Evolutionary conservation across 2,888 invertebrate species (phyloP).

Genomic region (Aricia artaxerxes): DNA sequence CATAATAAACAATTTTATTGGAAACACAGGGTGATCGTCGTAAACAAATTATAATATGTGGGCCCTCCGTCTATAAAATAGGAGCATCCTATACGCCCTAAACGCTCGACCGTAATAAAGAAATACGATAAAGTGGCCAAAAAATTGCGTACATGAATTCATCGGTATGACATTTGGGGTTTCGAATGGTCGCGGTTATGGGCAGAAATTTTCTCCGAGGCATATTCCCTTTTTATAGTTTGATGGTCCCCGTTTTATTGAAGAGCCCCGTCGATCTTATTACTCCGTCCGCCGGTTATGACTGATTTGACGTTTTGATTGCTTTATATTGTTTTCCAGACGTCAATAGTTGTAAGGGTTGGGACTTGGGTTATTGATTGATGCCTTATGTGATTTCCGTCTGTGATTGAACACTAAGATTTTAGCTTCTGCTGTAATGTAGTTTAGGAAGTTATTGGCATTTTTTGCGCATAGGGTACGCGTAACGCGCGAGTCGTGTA

Average conservation of each 20-base stretch:
- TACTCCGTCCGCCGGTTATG: slow-evolving; percentile 53
- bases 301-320: slow-evolving; percentile 31
- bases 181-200: slow-evolving; percentile 71
- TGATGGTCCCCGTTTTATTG: slow-evolving; percentile 75
- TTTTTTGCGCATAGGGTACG: too few relatives aligned
- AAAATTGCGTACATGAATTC: slow-evolving; percentile 78
- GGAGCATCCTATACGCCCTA: slow-evolving; percentile 52
- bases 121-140: slow-evolving; percentile 75
- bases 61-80: slow-evolving; percentile 63
- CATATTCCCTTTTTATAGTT: slow-evolving; percentile 78
- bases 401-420: not conserved
- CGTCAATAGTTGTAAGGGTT: slow-evolving; percentile 12
- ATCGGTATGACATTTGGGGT: slow-evolving; percentile 79
- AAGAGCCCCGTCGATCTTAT: slow-evolving; percentile 74
- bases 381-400: not conserved
- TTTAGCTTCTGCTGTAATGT: not conserved
- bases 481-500: too few relatives aligned
- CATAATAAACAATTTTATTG: slow-evolving; percentile 53
- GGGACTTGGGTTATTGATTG: not conserved
- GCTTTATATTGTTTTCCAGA: slow-evolving; percentile 33
- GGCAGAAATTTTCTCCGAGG: slow-evolving; percentile 50
- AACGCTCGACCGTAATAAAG: slow-evolving; percentile 76
- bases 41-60: slow-evolving; percentile 74
- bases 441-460: not conserved
- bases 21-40: slow-evolving; percentile 51